phyloP scores from a whole-genome alignment of 2,888 invertebrate species.

The Coelinius sp. region DNA sequence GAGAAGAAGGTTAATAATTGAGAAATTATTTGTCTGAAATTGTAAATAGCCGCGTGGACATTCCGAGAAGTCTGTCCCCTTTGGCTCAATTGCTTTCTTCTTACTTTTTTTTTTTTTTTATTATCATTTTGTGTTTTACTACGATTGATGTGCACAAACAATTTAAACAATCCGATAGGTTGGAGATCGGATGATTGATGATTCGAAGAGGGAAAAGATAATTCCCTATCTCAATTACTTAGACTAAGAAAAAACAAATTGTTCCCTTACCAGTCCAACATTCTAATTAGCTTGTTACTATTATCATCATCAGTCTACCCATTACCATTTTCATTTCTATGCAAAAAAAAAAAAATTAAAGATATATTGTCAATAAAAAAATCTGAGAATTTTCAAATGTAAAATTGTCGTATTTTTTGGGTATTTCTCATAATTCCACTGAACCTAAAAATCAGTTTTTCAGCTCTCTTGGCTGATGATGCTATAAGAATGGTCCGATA shows the following conservation, averaged over 20 bases:
- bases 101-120: background rate
- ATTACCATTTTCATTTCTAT: conserved; percentile 28
- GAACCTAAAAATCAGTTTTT: too few species aligned
- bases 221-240: conserved; percentile 21
- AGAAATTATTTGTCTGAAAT: conserved; percentile 15
- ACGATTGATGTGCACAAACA: background rate
- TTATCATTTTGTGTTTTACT: background rate
- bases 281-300: conserved; percentile 23
- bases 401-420: background rate
- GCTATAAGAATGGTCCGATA: too few species aligned
- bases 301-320: conserved; percentile 10
- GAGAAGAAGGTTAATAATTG: conserved; percentile 14
- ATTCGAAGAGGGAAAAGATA: background rate
- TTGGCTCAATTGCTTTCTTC: conserved; percentile 9
- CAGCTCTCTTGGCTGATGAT: too few species aligned
- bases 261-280: conserved; percentile 14
- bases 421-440: background rate
- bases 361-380: conserved; percentile 32
- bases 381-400: conserved; percentile 10
- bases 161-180: background rate
- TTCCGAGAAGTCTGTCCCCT: background rate
- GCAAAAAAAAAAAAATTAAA: conserved; percentile 30
- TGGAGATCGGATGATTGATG: background rate
- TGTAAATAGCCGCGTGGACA: conserved; percentile 10
- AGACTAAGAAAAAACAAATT: conserved; percentile 14